Conservation (phyloP, 2,113 vertebrate genomes). For the Dinomys branickii region DNA sequence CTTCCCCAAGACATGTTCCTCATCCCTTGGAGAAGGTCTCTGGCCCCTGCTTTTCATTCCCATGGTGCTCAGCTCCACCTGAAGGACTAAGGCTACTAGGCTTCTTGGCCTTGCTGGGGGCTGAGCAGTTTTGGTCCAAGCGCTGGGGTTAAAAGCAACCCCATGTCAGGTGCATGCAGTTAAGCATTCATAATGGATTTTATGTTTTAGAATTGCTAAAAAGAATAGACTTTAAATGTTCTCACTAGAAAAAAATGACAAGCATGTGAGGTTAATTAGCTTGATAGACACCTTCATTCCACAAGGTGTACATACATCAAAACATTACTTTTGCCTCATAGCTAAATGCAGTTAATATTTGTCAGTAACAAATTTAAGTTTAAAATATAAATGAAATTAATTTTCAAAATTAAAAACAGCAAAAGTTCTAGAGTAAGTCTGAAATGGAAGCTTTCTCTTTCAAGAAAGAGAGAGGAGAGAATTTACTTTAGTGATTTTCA, state of each 20-base stretch:
- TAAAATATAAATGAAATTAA: neutral
- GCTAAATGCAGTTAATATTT: neutral
- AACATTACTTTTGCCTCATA: neutral
- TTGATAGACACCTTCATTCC: neutral
- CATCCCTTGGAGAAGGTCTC: neutral
- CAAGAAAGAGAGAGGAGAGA: neutral
- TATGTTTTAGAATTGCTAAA: neutral
- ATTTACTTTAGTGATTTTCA: neutral
- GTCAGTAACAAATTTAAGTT: neutral
- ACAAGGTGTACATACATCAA: neutral
- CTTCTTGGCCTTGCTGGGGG: neutral
- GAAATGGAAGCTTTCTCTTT: neutral
- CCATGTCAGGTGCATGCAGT: neutral
- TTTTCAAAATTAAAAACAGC: neutral
- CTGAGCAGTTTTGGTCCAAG: neutral
- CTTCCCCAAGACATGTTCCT: neutral
- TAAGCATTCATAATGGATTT: neutral
- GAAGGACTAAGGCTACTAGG: neutral
- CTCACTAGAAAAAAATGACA: neutral
- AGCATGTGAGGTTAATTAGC: neutral
- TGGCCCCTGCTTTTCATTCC: neutral
- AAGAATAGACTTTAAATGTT: neutral
- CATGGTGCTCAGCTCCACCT: neutral
- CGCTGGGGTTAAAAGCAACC: neutral
- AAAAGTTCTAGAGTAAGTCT: neutral